Percentiles rank a stretch among this genome's conserved stretches.
Conservation (phyloP, 2,113 vertebrate genomes). For the Aplodontia rufa region DNA sequence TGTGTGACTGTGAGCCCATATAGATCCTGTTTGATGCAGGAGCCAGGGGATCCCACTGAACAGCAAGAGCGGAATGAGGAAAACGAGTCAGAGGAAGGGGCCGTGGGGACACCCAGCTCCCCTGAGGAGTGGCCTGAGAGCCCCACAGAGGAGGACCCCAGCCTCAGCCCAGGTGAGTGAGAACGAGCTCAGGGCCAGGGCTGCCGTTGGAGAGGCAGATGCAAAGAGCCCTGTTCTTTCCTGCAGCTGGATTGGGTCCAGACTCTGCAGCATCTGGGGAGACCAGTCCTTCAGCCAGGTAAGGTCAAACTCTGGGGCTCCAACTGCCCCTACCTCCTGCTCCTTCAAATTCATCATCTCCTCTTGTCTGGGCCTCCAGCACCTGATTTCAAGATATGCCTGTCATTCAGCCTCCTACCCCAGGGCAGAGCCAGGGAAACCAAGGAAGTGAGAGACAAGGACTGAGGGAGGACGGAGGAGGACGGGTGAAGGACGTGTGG, state of each 20-base stretch:
- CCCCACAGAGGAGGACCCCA: conserved; percentile 40
- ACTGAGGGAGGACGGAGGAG: too few species aligned
- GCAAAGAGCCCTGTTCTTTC: neutral
- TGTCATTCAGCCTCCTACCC: neutral
- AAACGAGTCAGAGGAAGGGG: conserved; percentile 23
- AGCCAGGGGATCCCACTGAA: neutral
- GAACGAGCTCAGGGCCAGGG: neutral
- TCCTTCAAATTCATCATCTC: neutral
- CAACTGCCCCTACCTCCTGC: too few species aligned
- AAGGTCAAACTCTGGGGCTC: neutral
- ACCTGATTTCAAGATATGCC: neutral
- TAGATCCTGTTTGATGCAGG: neutral
- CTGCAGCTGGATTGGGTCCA: conserved; percentile 48
- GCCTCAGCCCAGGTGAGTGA: conserved; percentile 68
- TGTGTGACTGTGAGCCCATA: neutral
- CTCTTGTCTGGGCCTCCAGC: neutral
- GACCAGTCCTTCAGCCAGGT: conserved; percentile 71
- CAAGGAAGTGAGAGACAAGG: neutral
- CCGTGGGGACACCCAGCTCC: conserved; percentile 63
- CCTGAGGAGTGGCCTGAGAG: conserved; percentile 72
- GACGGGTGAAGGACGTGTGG: neutral
- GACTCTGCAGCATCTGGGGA: neutral
- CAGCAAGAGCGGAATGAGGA: neutral
- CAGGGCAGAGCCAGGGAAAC: neutral
- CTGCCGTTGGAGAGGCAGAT: too few species aligned